Evolutionary conservation across 2,797 vertebrate species (phyloP), one percentile per base, ranked within the genome.

Genomic region (Sciurus carolinensis): DNA sequence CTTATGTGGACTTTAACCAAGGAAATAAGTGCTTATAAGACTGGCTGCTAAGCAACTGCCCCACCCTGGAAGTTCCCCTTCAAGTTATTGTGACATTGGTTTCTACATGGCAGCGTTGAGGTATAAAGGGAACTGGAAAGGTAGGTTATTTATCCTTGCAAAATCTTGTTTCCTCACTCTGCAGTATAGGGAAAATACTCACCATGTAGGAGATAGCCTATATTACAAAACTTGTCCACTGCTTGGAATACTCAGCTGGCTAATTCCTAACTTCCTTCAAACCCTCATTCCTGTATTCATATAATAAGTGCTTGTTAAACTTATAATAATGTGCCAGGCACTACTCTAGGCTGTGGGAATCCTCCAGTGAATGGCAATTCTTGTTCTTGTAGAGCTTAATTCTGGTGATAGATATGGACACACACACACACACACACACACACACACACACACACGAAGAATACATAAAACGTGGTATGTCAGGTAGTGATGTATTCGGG

Each of bases 81-180:
- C 22, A 87, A 36, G 80, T 87, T 93, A 94, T 96, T 97, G 62
- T 97, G 97, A 97, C 95, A 79, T 85, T 73, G 50, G 47, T 93
- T 91, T 92, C 33, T 52, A 36, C 44, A 81, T 47, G 77, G 87
- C 47, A 91, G 39, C 26, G 42, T 30, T 88, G 28, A 82, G 36
- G 18, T 59, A 42, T 26, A 80, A 71, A 86, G 66, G 64, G 28
- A 86, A 44, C 8, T 52, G 20, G 66, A 87, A 80, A 11, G 17
- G 64, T 7, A 85, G 62, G 14, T 52, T 54, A 57, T 28, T 17
- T 59, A 81, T 47, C 18, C 7, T 36, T 26, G 17, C 3, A 47
- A 47, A 28, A 26, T 79, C 62, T 90, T 20, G 24, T 85, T 75
- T 62, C 36, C 30, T 89, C 33, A 44, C 50, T 26, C 44, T 57